Evolutionary conservation across 2,888 invertebrate species (phyloP).

Genomic region (Phlogophora meticulosa): DNA sequence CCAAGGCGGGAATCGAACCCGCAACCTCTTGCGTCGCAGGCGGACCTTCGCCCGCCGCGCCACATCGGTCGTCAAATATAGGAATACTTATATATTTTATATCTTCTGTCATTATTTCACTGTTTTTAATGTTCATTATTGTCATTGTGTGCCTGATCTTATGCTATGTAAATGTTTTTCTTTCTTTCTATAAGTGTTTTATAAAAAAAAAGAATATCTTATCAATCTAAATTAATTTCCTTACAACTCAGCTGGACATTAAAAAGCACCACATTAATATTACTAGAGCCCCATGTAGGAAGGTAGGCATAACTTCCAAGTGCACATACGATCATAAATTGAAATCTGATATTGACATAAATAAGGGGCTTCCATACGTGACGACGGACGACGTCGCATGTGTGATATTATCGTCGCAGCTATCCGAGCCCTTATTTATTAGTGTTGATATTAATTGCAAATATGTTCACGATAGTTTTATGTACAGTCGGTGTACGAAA

Average conservation of each 20-base stretch:
- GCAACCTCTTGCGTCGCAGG: too few relatives aligned
- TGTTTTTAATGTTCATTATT: too few relatives aligned
- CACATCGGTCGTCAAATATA: too few relatives aligned
- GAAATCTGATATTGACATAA: slow-evolving; percentile 87
- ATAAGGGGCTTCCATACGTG: slow-evolving; percentile 81
- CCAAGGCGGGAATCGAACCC: too few relatives aligned
- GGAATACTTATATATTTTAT: too few relatives aligned
- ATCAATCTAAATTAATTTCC: slow-evolving; percentile 10
- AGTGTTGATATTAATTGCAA: slow-evolving; percentile 75
- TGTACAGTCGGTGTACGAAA: slow-evolving; percentile 15
- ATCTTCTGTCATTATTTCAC: too few relatives aligned
- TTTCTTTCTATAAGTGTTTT: too few relatives aligned
- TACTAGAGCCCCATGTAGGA: slow-evolving; percentile 54
- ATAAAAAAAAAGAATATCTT: neutral
- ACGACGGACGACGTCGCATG: slow-evolving; percentile 82
- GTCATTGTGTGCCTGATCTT: too few relatives aligned
- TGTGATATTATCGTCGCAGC: slow-evolving; percentile 74
- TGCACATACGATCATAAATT: slow-evolving; percentile 77
- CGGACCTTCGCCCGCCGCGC: too few relatives aligned
- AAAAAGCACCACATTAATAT: slow-evolving; percentile 57
- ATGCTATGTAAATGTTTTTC: too few relatives aligned
- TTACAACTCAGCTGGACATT: slow-evolving; percentile 29
- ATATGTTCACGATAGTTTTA: slow-evolving; percentile 67
- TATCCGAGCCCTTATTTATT: slow-evolving; percentile 77
- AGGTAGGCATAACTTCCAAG: slow-evolving; percentile 63